These are phyloP conservation scores for Heliconius charithonia DNA, from an alignment of 2,888 invertebrate species.

Conservation along the genomic window DNA sequence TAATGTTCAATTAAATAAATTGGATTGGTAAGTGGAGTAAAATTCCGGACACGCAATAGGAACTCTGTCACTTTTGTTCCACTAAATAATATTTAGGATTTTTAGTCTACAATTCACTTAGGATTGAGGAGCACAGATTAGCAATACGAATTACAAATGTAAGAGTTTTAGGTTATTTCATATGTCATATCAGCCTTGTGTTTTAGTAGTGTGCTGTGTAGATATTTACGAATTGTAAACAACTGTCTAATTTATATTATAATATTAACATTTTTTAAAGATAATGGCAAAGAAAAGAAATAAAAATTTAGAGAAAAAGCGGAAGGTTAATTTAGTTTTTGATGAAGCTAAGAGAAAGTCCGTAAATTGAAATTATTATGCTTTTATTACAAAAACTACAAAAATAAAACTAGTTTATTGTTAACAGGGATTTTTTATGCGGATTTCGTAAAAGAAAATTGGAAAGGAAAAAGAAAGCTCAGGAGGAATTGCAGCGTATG, in stretches of 20 bases:
- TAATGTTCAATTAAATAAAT: too few relatives aligned
- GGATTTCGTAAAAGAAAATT: constrained; percentile 92
- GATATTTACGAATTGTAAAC: neutral
- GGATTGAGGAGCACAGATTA: neutral
- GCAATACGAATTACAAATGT: neutral
- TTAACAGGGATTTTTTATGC: constrained; percentile 89
- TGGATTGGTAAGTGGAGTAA: neutral
- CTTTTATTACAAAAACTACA: neutral
- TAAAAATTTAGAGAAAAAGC: constrained; percentile 66
- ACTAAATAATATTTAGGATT: neutral
- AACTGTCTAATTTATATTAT: neutral
- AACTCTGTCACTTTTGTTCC: neutral
- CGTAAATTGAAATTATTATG: constrained; percentile 33
- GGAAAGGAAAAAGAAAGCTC: constrained; percentile 89
- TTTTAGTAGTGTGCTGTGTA: too few relatives aligned
- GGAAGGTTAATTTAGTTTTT: constrained; percentile 73
- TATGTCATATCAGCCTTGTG: constrained; percentile 2
- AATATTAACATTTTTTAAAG: neutral
- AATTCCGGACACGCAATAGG: neutral
- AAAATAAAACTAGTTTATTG: constrained; percentile 10
- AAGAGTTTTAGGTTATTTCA: constrained; percentile 16
- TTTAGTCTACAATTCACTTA: neutral
- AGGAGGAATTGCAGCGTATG: constrained; percentile 87
- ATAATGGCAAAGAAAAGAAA: constrained; percentile 71
- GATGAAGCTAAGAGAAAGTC: constrained; percentile 77